A percentile compares a stretch with the other conserved stretches of the same genome.
Evolutionary conservation across 2,888 invertebrate species (phyloP).

Genomic region (Diaprepes abbreviatus): DNA sequence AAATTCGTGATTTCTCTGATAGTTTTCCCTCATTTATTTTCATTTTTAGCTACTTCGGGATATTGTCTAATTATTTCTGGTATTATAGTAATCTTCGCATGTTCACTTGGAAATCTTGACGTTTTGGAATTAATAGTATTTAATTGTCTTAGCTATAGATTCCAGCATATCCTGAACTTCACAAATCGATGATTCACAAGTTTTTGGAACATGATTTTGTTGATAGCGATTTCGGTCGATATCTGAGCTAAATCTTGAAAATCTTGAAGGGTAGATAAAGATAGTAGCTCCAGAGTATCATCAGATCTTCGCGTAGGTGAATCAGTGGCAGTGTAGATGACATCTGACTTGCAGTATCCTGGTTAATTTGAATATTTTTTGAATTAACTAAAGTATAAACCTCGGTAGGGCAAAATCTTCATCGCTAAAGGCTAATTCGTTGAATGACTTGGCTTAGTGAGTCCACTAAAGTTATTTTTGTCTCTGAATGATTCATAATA

Average conservation of each 20-base stretch:
- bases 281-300: not conserved
- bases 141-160: no score
- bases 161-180: not conserved
- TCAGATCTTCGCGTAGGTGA: not conserved
- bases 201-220: no score
- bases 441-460: not conserved
- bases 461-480: slow-evolving; percentile 12
- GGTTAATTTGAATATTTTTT: not conserved
- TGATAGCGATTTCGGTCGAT: no score
- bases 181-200: not conserved
- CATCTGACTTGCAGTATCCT: not conserved
- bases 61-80: no score
- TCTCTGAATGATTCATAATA: no score
- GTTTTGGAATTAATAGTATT: no score
- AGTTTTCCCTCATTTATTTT: slow-evolving; percentile 5
- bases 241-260: no score
- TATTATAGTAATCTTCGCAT: not conserved
- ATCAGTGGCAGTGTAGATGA: not conserved
- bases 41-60: no score
- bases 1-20: slow-evolving; percentile 7
- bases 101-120: not conserved
- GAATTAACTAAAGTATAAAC: slow-evolving; percentile 9
- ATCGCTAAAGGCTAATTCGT: not conserved
- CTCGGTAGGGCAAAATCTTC: slow-evolving; percentile 4
- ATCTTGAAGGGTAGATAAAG: no score